Evolutionary conservation across 2,797 vertebrate species (phyloP).

Genomic region (Rhynchotus rufescens): DNA sequence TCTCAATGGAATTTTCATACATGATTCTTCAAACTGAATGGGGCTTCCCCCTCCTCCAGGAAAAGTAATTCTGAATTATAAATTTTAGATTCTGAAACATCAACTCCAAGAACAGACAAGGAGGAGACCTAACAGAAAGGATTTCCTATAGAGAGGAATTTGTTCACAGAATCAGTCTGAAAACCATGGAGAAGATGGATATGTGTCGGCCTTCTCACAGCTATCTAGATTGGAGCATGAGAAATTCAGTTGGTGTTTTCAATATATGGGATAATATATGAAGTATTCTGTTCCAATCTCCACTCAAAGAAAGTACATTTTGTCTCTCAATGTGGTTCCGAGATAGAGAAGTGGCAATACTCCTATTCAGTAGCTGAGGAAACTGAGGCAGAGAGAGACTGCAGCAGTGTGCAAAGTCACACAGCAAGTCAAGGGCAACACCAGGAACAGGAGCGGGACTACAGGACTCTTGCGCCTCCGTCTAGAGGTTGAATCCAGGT

Average conservation of each 20-base stretch:
- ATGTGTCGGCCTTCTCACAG: background rate
- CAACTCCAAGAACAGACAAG: background rate
- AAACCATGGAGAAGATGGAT: background rate
- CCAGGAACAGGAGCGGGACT: background rate
- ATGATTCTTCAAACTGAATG: background rate
- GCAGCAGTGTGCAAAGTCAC: background rate
- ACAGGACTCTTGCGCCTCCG: background rate
- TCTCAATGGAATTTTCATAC: slow-evolving; percentile 8
- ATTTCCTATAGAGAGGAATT: rapidly evolving
- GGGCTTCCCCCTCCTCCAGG: background rate
- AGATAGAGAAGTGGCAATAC: background rate
- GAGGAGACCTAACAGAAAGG: background rate
- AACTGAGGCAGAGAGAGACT: background rate
- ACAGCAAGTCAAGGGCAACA: background rate
- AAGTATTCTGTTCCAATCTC: background rate
- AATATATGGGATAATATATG: background rate
- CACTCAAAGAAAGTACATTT: background rate
- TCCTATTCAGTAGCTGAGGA: background rate
- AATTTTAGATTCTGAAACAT: background rate
- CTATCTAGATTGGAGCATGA: background rate
- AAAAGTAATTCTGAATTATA: background rate
- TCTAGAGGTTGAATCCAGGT: background rate
- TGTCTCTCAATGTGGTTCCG: background rate
- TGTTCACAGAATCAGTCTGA: background rate
- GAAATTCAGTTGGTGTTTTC: background rate